Percentiles rank a stretch among this genome's conserved stretches.
Evolutionary conservation across 2,888 invertebrate genomes (phyloP).

Genomic region (Oxystoma pomonae): DNA sequence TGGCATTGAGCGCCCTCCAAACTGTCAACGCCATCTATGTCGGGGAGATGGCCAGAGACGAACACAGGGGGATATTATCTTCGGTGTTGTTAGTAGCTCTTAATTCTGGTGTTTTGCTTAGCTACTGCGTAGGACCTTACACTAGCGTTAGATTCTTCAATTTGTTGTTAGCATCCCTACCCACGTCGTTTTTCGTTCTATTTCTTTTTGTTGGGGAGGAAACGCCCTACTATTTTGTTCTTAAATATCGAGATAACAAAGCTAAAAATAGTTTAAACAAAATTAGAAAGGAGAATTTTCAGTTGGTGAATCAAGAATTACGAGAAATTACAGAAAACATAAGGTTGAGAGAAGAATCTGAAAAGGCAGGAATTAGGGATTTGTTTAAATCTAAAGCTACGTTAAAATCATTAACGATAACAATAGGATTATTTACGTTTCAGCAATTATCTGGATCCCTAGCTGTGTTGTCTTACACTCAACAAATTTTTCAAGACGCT

Average conservation of each 20-base stretch:
- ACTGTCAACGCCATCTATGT: conserved; percentile 81
- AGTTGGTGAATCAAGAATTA: conserved; percentile 61
- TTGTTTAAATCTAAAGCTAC: not conserved
- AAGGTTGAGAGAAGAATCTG: not conserved
- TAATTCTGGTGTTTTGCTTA: conserved; percentile 61
- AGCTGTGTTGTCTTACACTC: not conserved
- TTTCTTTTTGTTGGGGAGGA: conserved; percentile 78
- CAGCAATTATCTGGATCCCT: not conserved
- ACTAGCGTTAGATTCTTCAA: conserved; percentile 62
- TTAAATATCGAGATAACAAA: conserved; percentile 54
- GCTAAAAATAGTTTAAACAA: conserved; percentile 63
- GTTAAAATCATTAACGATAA: not conserved
- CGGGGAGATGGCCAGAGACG: conserved; percentile 79
- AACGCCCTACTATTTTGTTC: conserved; percentile 68
- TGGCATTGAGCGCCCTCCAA: conserved; percentile 65
- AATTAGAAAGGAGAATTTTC: conserved; percentile 59
- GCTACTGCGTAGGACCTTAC: conserved; percentile 70
- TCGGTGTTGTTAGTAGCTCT: conserved; percentile 76
- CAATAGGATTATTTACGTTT: not conserved
- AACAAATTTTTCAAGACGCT: conserved; percentile 1
- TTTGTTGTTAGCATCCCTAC: conserved; percentile 52
- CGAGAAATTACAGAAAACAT: conserved; percentile 37
- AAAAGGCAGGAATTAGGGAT: not conserved
- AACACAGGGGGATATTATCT: conserved; percentile 77
- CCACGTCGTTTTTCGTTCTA: conserved; percentile 47